These are phyloP conservation scores for Polypedilum vanderplanki DNA, from an alignment of 1,140 invertebrate genomes.

Conservation along the genomic window DNA sequence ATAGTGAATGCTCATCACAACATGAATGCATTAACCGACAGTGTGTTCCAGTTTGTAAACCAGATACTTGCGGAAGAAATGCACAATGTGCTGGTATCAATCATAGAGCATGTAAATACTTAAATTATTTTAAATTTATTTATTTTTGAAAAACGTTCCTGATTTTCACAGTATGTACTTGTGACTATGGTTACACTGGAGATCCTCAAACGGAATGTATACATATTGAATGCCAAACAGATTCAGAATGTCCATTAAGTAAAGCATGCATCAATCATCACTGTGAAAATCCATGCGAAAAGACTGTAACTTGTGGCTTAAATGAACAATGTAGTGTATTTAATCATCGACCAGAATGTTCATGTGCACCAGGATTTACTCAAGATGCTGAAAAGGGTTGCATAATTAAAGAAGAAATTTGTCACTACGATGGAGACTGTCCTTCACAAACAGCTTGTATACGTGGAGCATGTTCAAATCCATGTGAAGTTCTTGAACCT, in stretches of 20 bases:
- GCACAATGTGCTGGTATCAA: conserved; percentile 69
- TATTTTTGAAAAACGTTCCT: neutral
- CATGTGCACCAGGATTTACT: conserved; percentile 68
- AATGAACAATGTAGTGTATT: conserved; percentile 67
- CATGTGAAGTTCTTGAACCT: conserved; percentile 69
- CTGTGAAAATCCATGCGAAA: conserved; percentile 68
- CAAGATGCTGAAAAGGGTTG: conserved; percentile 61
- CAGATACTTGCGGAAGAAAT: conserved; percentile 60
- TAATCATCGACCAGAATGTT: conserved; percentile 66
- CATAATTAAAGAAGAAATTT: conserved; percentile 54
- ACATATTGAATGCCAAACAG: conserved; percentile 66
- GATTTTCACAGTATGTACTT: conserved; percentile 57
- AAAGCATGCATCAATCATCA: conserved; percentile 72
- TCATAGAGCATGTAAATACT: conserved; percentile 52
- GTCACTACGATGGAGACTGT: conserved; percentile 72
- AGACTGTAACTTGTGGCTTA: conserved; percentile 56
- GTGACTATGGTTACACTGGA: conserved; percentile 68
- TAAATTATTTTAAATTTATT: neutral
- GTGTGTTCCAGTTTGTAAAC: conserved; percentile 69
- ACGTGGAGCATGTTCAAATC: conserved; percentile 71
- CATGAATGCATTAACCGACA: conserved; percentile 69
- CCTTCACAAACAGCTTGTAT: conserved; percentile 75
- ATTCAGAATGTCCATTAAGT: conserved; percentile 65
- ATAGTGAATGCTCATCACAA: conserved; percentile 67
- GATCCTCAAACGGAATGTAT: conserved; percentile 70